These are phyloP conservation scores for Heteromurus nitidus DNA, from an alignment of 2,888 invertebrate species.

Conservation along the genomic window DNA sequence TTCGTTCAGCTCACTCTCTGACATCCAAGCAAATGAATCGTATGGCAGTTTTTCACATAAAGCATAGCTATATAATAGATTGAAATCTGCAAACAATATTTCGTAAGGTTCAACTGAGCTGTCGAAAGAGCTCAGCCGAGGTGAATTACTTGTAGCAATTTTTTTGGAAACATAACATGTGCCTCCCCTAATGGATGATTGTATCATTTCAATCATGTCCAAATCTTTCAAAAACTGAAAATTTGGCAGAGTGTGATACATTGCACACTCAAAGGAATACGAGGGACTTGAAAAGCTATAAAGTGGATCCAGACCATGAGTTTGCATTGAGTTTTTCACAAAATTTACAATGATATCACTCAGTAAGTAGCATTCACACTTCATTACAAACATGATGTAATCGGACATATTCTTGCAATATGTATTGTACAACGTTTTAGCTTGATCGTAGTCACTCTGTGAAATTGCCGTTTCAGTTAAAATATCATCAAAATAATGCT, in stretches of 20 bases:
- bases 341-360: not conserved
- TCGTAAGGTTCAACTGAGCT: not conserved
- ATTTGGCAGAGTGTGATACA: not conserved
- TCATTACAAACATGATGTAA: not conserved
- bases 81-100: not conserved
- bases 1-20: not conserved
- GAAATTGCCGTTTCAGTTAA: not conserved
- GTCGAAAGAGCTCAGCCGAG: not conserved
- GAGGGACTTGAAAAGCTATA: too few species aligned
- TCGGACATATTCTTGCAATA: not conserved
- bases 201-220: not conserved
- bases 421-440: not conserved
- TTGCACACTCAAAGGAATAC: not conserved
- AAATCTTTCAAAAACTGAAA: not conserved
- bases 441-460: not conserved
- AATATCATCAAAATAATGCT: not conserved
- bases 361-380: not conserved
- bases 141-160: not conserved
- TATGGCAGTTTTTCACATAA: not conserved
- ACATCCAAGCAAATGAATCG: not conserved
- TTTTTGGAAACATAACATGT: not conserved
- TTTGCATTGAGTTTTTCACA: not conserved
- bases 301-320: not conserved
- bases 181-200: not conserved
- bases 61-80: not conserved